Evolutionary conservation across 2,113 vertebrate genomes (phyloP).

Genomic region (Sapayoa aenigma): DNA sequence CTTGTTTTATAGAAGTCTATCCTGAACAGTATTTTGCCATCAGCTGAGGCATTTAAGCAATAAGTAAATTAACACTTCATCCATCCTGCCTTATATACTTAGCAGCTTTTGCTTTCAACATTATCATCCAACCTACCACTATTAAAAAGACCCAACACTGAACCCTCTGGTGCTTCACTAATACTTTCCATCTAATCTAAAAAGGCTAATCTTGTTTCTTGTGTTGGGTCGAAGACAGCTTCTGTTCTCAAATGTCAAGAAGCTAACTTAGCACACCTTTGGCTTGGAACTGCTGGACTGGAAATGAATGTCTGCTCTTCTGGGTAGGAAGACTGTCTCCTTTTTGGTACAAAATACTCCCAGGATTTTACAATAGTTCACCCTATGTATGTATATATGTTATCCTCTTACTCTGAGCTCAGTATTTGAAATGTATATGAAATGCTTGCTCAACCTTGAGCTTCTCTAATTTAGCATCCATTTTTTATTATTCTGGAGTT

Average conservation of each 20-base stretch:
- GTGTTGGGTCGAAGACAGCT: background rate
- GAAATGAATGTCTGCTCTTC: background rate
- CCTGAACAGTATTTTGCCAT: constrained; percentile 21
- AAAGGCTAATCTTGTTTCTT: constrained; percentile 29
- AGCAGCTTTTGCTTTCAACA: constrained; percentile 15
- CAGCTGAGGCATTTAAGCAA: background rate
- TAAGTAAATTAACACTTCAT: constrained; percentile 23
- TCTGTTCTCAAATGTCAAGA: constrained; percentile 20
- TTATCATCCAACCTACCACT: background rate
- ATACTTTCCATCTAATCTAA: constrained; percentile 26
- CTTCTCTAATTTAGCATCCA: background rate
- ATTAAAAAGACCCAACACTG: background rate
- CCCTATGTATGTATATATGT: background rate
- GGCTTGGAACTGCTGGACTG: background rate
- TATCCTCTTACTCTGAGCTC: background rate
- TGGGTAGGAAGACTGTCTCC: background rate
- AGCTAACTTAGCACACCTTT: background rate
- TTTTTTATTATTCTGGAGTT: background rate
- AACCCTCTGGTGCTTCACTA: constrained; percentile 8
- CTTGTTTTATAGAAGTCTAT: constrained; percentile 27
- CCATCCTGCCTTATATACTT: constrained; percentile 10
- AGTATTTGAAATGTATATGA: background rate
- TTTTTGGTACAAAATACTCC: background rate
- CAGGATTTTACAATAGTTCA: background rate
- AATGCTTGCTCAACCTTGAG: background rate